Conservation (phyloP, 2,797 vertebrate species). For the Hippoglossus hippoglossus region DNA sequence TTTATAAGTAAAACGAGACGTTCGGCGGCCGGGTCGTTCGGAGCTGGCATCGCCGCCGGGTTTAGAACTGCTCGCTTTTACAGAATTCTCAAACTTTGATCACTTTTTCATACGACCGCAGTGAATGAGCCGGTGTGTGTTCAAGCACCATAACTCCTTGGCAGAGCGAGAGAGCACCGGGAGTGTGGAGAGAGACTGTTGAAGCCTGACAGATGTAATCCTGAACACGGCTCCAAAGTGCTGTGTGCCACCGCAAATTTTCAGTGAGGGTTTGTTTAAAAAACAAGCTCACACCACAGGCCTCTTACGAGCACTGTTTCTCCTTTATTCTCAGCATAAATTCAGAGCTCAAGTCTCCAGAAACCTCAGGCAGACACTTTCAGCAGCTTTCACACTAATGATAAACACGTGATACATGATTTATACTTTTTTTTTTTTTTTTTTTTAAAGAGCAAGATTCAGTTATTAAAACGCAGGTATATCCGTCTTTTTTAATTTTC, state of each 20-base stretch:
- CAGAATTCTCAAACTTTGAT: conserved; percentile 63
- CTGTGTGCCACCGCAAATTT: conserved; percentile 74
- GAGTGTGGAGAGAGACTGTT: conserved; percentile 45
- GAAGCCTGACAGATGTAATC: conserved; percentile 79
- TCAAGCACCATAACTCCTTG: conserved; percentile 57
- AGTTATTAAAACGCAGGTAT: conserved; percentile 25
- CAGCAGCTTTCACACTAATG: conserved; percentile 24
- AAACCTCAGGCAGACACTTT: conserved; percentile 37
- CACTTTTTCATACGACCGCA: conserved; percentile 41
- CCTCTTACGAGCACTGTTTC: conserved; percentile 69
- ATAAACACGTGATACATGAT: conserved; percentile 37
- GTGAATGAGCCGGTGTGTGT: conserved; percentile 57
- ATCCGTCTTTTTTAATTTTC: conserved; percentile 41
- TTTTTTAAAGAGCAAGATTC: conserved; percentile 2
- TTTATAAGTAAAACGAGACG: conserved; percentile 33
- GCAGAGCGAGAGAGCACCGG: conserved; percentile 39
- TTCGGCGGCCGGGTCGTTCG: conserved; percentile 30
- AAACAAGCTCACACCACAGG: conserved; percentile 78
- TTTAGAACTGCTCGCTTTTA: conserved; percentile 58
- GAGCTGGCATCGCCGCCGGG: conserved; percentile 28
- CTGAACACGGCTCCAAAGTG: conserved; percentile 72
- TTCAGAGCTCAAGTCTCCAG: conserved; percentile 35
- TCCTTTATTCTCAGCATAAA: conserved; percentile 68
- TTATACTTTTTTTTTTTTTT: not conserved
- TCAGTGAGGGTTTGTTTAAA: conserved; percentile 77